phyloP scores from a whole-genome alignment of 2,888 invertebrate genomes.

The Notodonta dromedarius region DNA sequence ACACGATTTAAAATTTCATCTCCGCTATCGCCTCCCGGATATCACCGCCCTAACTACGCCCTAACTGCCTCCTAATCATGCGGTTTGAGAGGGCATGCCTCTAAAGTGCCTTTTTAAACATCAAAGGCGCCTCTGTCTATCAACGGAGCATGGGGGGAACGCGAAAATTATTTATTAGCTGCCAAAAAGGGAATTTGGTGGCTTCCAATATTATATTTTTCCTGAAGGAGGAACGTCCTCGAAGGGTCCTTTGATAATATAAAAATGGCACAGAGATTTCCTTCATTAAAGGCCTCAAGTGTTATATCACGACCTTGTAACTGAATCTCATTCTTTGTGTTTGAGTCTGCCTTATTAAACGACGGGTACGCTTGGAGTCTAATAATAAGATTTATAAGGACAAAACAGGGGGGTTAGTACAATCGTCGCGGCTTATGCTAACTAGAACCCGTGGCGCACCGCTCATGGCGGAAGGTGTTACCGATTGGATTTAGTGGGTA shows the following conservation, averaged over 20 bases:
- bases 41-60: constrained; percentile 25
- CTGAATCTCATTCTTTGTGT: neutral
- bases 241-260: constrained; percentile 44
- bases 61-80: constrained; percentile 73
- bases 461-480: too few relatives aligned
- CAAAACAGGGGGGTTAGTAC: too few relatives aligned
- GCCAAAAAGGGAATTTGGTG: constrained; percentile 55
- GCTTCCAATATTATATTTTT: constrained; percentile 42
- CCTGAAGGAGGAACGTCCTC: constrained; percentile 33
- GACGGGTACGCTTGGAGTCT: too few relatives aligned
- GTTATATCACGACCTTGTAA: neutral
- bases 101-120: constrained; percentile 73
- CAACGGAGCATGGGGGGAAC: constrained; percentile 44
- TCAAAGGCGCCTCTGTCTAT: constrained; percentile 60
- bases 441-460: too few relatives aligned
- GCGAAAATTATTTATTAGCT: constrained; percentile 70
- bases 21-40: constrained; percentile 40
- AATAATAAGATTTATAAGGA: too few relatives aligned
- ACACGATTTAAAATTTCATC: constrained; percentile 55
- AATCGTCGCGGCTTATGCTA: too few relatives aligned
- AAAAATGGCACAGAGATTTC: constrained; percentile 45
- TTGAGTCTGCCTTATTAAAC: too few relatives aligned
- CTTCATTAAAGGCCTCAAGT: constrained; percentile 45
- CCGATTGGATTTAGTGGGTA: too few relatives aligned
- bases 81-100: constrained; percentile 63